These are phyloP conservation scores for Enteromius afrohamiltoni DNA, from an alignment of 2,797 vertebrate genomes.

Conservation along the genomic window DNA sequence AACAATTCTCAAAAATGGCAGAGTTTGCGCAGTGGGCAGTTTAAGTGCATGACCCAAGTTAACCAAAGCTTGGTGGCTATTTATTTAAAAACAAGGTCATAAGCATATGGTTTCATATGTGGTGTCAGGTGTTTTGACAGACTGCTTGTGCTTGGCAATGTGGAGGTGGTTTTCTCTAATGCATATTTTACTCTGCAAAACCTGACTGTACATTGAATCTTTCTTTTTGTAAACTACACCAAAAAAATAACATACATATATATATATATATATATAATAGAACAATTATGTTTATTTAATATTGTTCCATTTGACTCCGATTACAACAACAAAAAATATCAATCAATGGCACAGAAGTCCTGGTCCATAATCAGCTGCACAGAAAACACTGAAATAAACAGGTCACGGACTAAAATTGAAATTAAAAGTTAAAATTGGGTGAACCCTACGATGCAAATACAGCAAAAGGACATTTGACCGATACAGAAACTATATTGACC, in stretches of 20 bases:
- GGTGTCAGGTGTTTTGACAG: not conserved
- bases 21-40: not conserved
- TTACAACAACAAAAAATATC: not conserved
- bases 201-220: too few species aligned
- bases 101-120: not conserved
- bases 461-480: not conserved
- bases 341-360: not conserved
- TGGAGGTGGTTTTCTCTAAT: not conserved
- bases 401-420: not conserved
- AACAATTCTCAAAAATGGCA: not conserved
- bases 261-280: too few species aligned
- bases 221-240: too few species aligned
- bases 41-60: not conserved
- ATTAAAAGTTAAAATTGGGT: not conserved
- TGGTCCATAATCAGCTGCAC: not conserved
- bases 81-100: constrained; percentile 15
- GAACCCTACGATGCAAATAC: not conserved
- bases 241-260: not conserved
- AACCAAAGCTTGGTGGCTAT: not conserved
- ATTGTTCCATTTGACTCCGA: not conserved
- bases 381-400: not conserved
- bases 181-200: not conserved
- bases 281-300: not conserved
- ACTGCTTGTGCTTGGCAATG: not conserved
- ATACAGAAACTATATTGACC: not conserved